Conservation (phyloP, 2,888 invertebrate species). For the Nymphalis polychloros region DNA sequence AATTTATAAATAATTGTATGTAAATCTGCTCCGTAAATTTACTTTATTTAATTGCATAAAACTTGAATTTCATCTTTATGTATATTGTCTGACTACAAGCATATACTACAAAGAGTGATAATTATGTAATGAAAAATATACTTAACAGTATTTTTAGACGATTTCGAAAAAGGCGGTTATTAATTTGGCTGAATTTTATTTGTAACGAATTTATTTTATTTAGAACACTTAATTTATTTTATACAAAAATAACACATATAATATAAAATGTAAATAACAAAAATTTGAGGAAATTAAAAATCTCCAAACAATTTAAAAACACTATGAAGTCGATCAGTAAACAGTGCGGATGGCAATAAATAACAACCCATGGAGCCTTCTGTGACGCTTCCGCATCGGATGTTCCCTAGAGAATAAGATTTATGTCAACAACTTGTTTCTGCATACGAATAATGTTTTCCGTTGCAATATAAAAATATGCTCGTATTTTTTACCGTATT, state of each 20-base stretch:
- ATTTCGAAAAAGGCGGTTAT: too few relatives aligned
- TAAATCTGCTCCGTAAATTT: too few relatives aligned
- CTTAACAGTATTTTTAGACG: too few relatives aligned
- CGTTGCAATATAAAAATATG: conserved; percentile 1
- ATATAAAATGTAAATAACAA: not conserved
- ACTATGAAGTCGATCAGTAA: conserved; percentile 25
- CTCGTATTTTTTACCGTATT: not conserved
- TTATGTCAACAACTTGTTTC: conserved; percentile 69
- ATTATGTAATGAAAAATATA: too few relatives aligned
- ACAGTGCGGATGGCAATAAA: conserved; percentile 57
- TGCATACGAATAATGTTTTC: conserved; percentile 31
- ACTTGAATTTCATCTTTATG: too few relatives aligned
- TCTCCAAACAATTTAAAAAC: conserved; percentile 6
- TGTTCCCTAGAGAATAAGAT: conserved; percentile 60
- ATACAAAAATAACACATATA: not conserved
- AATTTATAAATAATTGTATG: too few relatives aligned
- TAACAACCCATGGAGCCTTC: conserved; percentile 63
- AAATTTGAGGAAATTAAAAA: not conserved
- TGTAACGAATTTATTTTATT: too few relatives aligned
- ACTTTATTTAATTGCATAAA: too few relatives aligned
- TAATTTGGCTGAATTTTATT: too few relatives aligned
- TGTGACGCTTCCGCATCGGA: conserved; percentile 63
- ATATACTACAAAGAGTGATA: too few relatives aligned
- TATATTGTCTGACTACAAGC: too few relatives aligned
- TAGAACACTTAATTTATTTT: too few relatives aligned